Evolutionary conservation across 2,113 vertebrate genomes (phyloP).

Genomic region (Pedetes capensis): DNA sequence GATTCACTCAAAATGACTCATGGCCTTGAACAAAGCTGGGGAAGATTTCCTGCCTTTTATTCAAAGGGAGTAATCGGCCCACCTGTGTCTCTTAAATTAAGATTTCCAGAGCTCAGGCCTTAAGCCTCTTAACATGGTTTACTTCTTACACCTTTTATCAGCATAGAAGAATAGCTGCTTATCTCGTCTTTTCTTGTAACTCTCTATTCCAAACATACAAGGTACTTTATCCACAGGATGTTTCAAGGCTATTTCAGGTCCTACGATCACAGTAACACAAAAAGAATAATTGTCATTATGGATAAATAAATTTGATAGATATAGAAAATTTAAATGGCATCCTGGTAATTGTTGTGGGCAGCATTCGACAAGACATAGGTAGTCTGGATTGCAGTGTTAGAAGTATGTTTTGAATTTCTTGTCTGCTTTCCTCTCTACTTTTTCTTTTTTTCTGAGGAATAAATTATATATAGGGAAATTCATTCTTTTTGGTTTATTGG

Average conservation of each 20-base stretch:
- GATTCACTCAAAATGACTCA: slow-evolving; percentile 63
- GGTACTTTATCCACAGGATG: slow-evolving; percentile 38
- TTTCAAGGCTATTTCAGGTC: slow-evolving; percentile 48
- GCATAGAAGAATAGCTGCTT: slow-evolving; percentile 52
- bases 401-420: slow-evolving; percentile 49
- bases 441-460: not conserved
- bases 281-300: not conserved
- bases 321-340: slow-evolving; percentile 34
- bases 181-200: slow-evolving; percentile 64
- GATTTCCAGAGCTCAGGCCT: slow-evolving; percentile 50
- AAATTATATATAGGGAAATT: slow-evolving; percentile 19
- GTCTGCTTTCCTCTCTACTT: not conserved
- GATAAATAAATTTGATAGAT: slow-evolving; percentile 28
- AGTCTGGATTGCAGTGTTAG: slow-evolving; percentile 1
- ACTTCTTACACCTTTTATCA: slow-evolving; percentile 48
- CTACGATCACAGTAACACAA: slow-evolving; percentile 22
- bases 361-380: slow-evolving; percentile 8
- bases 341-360: slow-evolving; percentile 6
- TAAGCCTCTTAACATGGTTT: slow-evolving; percentile 68
- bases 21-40: slow-evolving; percentile 25
- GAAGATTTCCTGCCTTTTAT: slow-evolving; percentile 64
- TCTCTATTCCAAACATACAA: slow-evolving; percentile 31
- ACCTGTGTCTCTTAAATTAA: slow-evolving; percentile 69
- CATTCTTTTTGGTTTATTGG: not conserved
- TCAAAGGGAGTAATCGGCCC: slow-evolving; percentile 59